Percentiles rank a stretch among this genome's conserved stretches.
These are phyloP conservation scores for Sylvietta virens DNA, from an alignment of 2,113 vertebrate genomes.

Conservation along the genomic window DNA sequence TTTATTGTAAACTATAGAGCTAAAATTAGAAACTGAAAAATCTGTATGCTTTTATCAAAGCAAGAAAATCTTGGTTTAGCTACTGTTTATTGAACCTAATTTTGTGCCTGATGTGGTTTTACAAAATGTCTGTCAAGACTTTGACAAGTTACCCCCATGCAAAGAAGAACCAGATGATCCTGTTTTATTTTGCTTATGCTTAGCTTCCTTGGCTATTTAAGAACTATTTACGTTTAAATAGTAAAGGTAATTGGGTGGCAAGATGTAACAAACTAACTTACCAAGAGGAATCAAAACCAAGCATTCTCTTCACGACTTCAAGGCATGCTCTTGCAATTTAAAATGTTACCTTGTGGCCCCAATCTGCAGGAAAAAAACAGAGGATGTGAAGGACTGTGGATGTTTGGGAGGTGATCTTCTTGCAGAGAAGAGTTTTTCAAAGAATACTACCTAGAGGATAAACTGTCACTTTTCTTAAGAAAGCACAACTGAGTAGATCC, in stretches of 20 bases:
- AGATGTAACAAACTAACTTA: background rate
- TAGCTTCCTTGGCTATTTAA: background rate
- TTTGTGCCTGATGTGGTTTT: conserved; percentile 34
- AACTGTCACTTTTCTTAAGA: background rate
- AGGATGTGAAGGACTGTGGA: background rate
- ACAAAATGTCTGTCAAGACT: background rate
- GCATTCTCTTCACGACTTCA: background rate
- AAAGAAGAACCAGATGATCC: conserved; percentile 40
- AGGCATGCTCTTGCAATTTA: background rate
- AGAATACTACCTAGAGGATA: background rate
- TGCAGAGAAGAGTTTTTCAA: background rate
- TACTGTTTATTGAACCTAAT: background rate
- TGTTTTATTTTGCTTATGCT: conserved; percentile 32
- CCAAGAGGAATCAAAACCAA: background rate
- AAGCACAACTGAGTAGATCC: background rate
- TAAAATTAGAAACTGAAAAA: background rate
- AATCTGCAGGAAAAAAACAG: accelerated
- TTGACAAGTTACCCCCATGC: background rate
- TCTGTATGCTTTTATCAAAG: background rate
- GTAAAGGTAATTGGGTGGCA: background rate
- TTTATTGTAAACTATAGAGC: background rate
- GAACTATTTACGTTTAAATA: background rate
- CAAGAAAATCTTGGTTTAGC: background rate
- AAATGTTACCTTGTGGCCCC: background rate
- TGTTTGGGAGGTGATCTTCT: background rate